Base-by-base conservation (phyloP, 2,888 invertebrate genomes). In the Graphium colonna region DNA sequence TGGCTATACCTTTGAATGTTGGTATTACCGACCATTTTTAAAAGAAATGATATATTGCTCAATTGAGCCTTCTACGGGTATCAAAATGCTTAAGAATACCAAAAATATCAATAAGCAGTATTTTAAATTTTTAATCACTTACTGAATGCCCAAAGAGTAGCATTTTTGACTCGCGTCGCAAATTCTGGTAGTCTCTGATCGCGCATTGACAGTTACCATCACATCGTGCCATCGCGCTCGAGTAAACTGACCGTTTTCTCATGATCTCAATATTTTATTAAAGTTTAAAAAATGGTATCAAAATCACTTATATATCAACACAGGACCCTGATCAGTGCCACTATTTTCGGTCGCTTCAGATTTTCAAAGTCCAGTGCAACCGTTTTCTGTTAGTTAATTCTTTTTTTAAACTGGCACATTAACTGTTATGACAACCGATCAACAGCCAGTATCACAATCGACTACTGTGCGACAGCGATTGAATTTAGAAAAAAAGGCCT, bases 121-220 rank as follows among this genome's bases (percentile, higher is more conserved):
- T n/a, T n/a, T n/a, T n/a, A n/a, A n/a, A n/a, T n/a, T n/a, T n/a
- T n/a, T n/a, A n/a, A n/a, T n/a, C 28, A 73, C 84, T 83, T 64
- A 86, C 85, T 70, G 77, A 57, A 57, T 69, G 70, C 9, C 70
- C 69, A 15, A 85, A 69, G 44, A 85, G 58, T 9, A 78, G 52
- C 64, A 84, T 74, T 69, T 82, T 85, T 0, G 80, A 82, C 59
- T 79, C 77, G 0, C 82, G 73, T 12, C 86, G 68, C 16, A 83
- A 60, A 41, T 60, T 74, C 31, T 69, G 76, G 51, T 78, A 85
- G 43, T 72, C 72, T 48, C 64, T 69, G 3, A 61, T 51, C 10
- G 64, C 59, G 40, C 65, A 65, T 59, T 56, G 68, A 60, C 68
- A 73, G 15, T 74, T 65, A 1, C 73, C 73, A n/a, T 76, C 77